Conservation (phyloP, 2,113 vertebrate genomes). For the Eleginops maclovinus region DNA sequence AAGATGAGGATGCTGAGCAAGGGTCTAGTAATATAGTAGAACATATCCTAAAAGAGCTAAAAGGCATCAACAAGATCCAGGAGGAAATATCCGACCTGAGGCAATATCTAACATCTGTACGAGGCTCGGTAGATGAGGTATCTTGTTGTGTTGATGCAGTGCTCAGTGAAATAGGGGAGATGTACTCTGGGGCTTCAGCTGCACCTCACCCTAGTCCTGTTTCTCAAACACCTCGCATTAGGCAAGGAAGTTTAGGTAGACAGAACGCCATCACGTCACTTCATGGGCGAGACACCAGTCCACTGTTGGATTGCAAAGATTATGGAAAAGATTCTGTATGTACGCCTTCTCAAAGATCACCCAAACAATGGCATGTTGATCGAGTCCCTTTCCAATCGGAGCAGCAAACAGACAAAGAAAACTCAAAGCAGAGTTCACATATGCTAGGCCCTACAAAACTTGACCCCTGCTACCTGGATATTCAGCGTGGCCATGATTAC, state of each 20-base stretch:
- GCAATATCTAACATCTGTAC: constrained; percentile 91
- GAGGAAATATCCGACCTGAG: constrained; percentile 95
- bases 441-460: constrained; percentile 30
- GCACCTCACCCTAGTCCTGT: constrained; percentile 48
- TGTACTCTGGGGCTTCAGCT: constrained; percentile 81
- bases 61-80: constrained; percentile 95
- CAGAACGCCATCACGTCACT: constrained; percentile 67
- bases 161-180: constrained; percentile 93
- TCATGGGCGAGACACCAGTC: constrained; percentile 53
- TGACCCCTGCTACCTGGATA: constrained; percentile 52
- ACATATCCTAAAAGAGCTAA: constrained; percentile 94
- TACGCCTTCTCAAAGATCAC: constrained; percentile 20
- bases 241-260: constrained; percentile 67
- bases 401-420: constrained; percentile 29
- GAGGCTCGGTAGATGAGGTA: constrained; percentile 96
- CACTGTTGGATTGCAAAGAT: constrained; percentile 44
- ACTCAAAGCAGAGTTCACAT: constrained; percentile 44
- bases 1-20: constrained; percentile 53
- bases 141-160: constrained; percentile 95
- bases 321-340: constrained; percentile 36
- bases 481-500: constrained; percentile 61
- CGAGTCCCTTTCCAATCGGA: constrained; percentile 28
- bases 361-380: constrained; percentile 40
- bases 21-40: constrained; percentile 86
- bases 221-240: constrained; percentile 69